Percentiles rank a stretch among this genome's conserved stretches.
phyloP scores from a whole-genome alignment of 2,888 invertebrate species.

The Nomada hirtipes region DNA sequence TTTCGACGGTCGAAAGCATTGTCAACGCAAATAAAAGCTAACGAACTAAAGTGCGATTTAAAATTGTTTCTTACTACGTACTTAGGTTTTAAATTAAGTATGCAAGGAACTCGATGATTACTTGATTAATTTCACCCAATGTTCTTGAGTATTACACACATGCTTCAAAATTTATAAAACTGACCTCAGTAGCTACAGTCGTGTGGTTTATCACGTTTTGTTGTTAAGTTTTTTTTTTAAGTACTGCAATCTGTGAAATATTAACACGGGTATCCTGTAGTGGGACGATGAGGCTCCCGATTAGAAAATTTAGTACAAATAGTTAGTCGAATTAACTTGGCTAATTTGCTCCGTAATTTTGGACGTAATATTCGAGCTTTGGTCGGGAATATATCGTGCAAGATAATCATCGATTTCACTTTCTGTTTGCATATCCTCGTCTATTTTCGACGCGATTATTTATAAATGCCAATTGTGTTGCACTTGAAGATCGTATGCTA shows the following conservation, averaged over 20 bases:
- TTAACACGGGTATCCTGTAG: constrained; percentile 16
- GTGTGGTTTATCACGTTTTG: constrained; percentile 16
- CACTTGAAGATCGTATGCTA: constrained; percentile 47
- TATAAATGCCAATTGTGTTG: constrained; percentile 36
- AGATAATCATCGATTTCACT: constrained; percentile 46
- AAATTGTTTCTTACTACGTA: constrained; percentile 30
- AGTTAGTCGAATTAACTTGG: constrained; percentile 41
- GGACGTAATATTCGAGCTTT: constrained; percentile 54
- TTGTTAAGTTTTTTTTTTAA: not conserved
- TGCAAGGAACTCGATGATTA: constrained; percentile 2
- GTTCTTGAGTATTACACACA: constrained; percentile 15
- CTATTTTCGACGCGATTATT: constrained; percentile 25
- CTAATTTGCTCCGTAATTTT: constrained; percentile 51
- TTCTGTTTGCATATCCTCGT: constrained; percentile 33
- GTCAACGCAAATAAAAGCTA: constrained; percentile 19
- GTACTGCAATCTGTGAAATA: constrained; percentile 4
- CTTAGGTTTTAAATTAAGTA: constrained; percentile 38
- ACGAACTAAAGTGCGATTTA: not conserved
- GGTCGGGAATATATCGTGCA: constrained; percentile 43
- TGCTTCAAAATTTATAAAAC: constrained; percentile 35
- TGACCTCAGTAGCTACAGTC: constrained; percentile 17
- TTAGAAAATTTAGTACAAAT: constrained; percentile 64
- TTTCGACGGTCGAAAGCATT: constrained; percentile 21
- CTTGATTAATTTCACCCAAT: constrained; percentile 3
- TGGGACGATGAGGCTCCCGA: constrained; percentile 13